Percentiles rank a stretch among this genome's conserved stretches.
phyloP scores from a whole-genome alignment of 2,797 vertebrate genomes.

The Danio tinwini region DNA sequence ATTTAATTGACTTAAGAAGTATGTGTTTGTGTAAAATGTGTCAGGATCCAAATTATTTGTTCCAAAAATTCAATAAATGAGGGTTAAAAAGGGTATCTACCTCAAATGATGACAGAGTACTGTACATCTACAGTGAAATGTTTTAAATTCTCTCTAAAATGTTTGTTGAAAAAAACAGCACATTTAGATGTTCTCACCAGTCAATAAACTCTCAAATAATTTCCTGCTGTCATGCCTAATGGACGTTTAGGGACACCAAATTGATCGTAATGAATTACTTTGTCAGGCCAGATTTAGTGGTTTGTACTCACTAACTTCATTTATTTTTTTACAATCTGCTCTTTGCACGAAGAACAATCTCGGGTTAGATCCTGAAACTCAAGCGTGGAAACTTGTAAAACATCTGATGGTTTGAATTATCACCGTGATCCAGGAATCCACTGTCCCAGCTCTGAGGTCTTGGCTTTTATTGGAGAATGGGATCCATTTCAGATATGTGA shows the following conservation, averaged over 20 bases:
- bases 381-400: constrained; percentile 21
- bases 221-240: not conserved
- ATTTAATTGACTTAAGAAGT: too few relatives aligned
- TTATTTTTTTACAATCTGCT: constrained; percentile 14
- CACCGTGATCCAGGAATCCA: not conserved
- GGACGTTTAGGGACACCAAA: not conserved
- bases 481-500: constrained; percentile 83
- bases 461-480: constrained; percentile 84
- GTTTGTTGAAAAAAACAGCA: not conserved
- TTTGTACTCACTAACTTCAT: constrained; percentile 35
- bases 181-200: not conserved
- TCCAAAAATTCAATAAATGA: too few relatives aligned
- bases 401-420: constrained; percentile 34
- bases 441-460: constrained; percentile 49
- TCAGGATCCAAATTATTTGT: too few relatives aligned
- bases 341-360: constrained; percentile 28
- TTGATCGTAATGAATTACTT: not conserved
- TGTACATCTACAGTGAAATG: too few relatives aligned
- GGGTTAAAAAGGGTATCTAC: too few relatives aligned
- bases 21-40: too few relatives aligned
- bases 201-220: not conserved
- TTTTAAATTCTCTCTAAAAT: not conserved
- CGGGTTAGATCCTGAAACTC: constrained; percentile 14
- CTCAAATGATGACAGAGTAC: too few relatives aligned
- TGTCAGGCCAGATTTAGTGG: constrained; percentile 25